Evolutionary conservation across 2,888 invertebrate species (phyloP), one percentile per base, ranked within the genome.

Genomic region (Pemphredon lugubris): DNA sequence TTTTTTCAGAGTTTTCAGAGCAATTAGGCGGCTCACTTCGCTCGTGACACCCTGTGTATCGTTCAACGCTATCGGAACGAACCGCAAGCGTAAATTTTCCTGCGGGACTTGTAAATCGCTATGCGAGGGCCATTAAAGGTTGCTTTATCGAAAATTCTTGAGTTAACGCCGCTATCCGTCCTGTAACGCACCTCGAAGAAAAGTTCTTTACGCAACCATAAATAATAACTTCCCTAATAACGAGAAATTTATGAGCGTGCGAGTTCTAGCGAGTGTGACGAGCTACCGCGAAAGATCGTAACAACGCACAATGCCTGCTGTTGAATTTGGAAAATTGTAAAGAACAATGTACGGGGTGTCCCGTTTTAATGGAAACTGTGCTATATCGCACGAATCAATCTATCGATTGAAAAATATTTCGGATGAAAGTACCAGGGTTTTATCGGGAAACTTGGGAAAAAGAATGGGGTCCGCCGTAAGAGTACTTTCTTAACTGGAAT

Each of bases 151-250:
- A 45, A 16, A 51, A 59, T 13, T 30, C 47, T 51, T 20, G 26
- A 37, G 16, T 44, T 34, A 60, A 53, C 60, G 51, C 11, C 16
- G 42, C n/a, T 21, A n/a, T n/a, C 14, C 48, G 30, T 3, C 39
- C n/a, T 21, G 6, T 7, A 7, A 26, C 30, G 18, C n/a, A 42
- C 7, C 16, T 23, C 13, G 7, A 18, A 6, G 13, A 9, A n/a
- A 51, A 45, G 20, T 44, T 32, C 50, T 45, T 39, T 39, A 45
- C 34, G 45, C 21, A 18, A 39, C 44, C 26, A 59, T 59, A 65
- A 59, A 59, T 59, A 65, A 59, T 65, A 59, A 45, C 45, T 59
- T 39, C 18, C 44, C n/a, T 44, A 58, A 65, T 65, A 50, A 58
- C 44, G 58, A 30, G 16, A 13, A 13, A 60, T 48, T 60, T 61